A percentile compares a stretch with the other conserved stretches of the same genome.
These are phyloP conservation scores for Mugil cephalus DNA, from an alignment of 2,113 vertebrate genomes.

Conservation along the genomic window DNA sequence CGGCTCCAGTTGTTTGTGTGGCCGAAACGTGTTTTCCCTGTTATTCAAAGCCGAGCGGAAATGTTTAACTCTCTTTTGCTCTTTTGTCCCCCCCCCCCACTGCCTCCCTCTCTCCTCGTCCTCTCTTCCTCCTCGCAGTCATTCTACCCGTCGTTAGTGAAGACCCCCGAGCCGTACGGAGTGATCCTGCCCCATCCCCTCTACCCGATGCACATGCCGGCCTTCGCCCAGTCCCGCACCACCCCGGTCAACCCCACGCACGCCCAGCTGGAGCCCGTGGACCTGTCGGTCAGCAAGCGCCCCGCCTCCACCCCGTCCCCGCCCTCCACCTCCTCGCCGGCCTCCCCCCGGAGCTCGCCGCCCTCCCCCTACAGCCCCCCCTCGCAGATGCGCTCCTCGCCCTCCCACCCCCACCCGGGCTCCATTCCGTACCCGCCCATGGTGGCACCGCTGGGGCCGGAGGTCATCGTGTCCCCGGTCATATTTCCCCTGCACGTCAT, in stretches of 20 bases:
- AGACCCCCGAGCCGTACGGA: constrained; percentile 73
- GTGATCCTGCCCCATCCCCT: constrained; percentile 78
- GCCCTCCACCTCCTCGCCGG: constrained; percentile 85
- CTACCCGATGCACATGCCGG: constrained; percentile 65
- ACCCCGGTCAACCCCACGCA: constrained; percentile 81
- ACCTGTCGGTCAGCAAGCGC: constrained; percentile 93
- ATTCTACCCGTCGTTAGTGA: constrained; percentile 73
- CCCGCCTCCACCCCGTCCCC: constrained; percentile 87
- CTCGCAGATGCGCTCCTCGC: constrained; percentile 77
- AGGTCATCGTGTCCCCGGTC: constrained; percentile 89
- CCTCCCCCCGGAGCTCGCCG: constrained; percentile 69
- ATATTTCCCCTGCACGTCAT: constrained; percentile 92
- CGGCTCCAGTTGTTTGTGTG: constrained; percentile 55
- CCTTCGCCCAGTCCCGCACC: constrained; percentile 58
- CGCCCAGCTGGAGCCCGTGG: constrained; percentile 94
- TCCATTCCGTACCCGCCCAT: constrained; percentile 87
- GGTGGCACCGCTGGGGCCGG: constrained; percentile 83
- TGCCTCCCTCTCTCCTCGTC: constrained; percentile 59
- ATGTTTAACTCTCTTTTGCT: constrained; percentile 52
- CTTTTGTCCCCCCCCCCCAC: constrained; percentile 54
- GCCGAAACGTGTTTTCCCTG: constrained; percentile 66
- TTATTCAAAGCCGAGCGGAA: constrained; percentile 54
- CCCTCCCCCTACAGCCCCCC: constrained; percentile 77
- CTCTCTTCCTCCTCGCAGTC: constrained; percentile 58
- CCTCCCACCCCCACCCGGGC: constrained; percentile 75